phyloP scores from a whole-genome alignment of 2,888 invertebrate genomes.

The Nephrotoma appendiculata region DNA sequence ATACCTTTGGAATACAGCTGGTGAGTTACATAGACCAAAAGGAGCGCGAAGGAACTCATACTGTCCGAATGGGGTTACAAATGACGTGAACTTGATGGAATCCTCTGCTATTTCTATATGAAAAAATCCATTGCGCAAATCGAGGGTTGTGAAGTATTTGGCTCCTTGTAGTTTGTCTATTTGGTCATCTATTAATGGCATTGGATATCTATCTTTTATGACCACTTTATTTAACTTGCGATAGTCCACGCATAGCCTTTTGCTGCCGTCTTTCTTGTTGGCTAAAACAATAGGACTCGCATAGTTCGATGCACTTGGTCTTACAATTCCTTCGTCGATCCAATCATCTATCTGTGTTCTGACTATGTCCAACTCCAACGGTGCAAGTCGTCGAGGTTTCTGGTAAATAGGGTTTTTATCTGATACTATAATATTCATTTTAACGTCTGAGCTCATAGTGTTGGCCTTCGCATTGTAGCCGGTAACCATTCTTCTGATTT shows the following conservation, averaged over 20 bases:
- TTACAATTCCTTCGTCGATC: conserved; percentile 11
- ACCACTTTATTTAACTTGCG: conserved; percentile 13
- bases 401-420: conserved; percentile 19
- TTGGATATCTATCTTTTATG: conserved; percentile 16
- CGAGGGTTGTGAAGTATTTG: no score
- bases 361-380: conserved; percentile 15
- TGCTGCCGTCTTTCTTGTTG: conserved; percentile 15
- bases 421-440: conserved; percentile 18
- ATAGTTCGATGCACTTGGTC: conserved; percentile 14
- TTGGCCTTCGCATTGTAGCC: not conserved
- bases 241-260: conserved; percentile 17
- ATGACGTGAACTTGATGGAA: no score
- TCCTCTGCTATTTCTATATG: no score
- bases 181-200: conserved; percentile 20
- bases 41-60: no score
- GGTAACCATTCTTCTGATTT: not conserved
- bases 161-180: conserved; percentile 18
- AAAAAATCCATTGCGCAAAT: no score
- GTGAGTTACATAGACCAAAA: no score
- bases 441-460: not conserved
- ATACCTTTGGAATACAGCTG: no score
- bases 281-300: conserved; percentile 18
- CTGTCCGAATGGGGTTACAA: no score
- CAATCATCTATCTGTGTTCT: conserved; percentile 15
- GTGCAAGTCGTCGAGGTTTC: conserved; percentile 16